Conservation (phyloP, 2,797 vertebrate genomes). For the Aphelocoma californica region DNA sequence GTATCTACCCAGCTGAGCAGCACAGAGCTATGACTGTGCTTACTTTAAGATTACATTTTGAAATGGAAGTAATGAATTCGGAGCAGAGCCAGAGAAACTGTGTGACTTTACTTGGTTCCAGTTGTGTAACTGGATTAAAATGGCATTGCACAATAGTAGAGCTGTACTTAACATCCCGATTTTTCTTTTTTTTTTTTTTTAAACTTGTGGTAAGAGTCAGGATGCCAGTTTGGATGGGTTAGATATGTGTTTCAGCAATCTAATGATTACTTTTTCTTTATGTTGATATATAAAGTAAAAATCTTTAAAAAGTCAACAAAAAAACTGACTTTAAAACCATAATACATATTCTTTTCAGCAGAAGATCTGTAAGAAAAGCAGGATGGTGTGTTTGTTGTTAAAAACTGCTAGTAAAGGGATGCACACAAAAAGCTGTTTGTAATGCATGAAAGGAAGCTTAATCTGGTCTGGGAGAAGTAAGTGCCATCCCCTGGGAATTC, state of each 20-base stretch:
- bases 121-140: neutral
- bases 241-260: neutral
- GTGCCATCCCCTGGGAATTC: neutral
- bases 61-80: neutral
- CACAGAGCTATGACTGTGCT: neutral
- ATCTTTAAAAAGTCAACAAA: neutral
- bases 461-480: neutral
- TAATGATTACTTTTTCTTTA: neutral
- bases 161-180: neutral
- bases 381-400: neutral
- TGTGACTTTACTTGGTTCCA: neutral
- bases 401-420: neutral
- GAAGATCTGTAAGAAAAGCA: neutral
- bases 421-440: neutral
- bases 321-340: neutral
- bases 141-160: neutral
- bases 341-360: neutral
- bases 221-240: neutral
- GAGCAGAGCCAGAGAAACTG: neutral
- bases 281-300: neutral
- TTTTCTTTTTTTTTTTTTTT: neutral
- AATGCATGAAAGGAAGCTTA: neutral
- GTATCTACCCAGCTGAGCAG: neutral
- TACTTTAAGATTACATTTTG: neutral
- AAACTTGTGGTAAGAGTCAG: neutral